These are phyloP conservation scores for Drosophila emarginata DNA, from an alignment of 2,888 invertebrate species.

Conservation along the genomic window DNA sequence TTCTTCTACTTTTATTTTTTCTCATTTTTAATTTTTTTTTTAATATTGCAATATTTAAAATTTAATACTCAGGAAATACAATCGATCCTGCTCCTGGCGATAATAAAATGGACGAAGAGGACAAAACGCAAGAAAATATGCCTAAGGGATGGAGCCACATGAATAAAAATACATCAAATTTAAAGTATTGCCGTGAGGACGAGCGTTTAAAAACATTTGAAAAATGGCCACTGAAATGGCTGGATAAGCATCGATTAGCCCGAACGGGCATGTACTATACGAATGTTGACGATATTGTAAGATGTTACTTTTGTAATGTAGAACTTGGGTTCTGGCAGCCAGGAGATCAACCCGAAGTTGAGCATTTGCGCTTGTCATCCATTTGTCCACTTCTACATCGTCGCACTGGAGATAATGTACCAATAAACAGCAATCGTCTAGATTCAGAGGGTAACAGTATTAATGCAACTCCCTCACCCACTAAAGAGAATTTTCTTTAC, in stretches of 20 bases:
- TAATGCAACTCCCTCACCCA: slow-evolving; percentile 26
- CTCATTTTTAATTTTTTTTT: no score
- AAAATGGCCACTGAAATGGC: slow-evolving; percentile 86
- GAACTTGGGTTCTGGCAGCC: slow-evolving; percentile 92
- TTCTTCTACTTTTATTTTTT: no score
- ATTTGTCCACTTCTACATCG: slow-evolving; percentile 90
- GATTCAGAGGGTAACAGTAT: slow-evolving; percentile 81
- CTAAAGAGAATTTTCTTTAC: slow-evolving; percentile 45
- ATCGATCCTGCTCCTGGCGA: no score
- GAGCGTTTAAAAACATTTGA: slow-evolving; percentile 87
- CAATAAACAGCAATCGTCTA: not conserved
- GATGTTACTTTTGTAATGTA: slow-evolving; percentile 91
- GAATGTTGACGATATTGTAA: slow-evolving; percentile 89
- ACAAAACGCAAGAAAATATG: no score
- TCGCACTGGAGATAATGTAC: slow-evolving; percentile 73
- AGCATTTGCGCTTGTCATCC: slow-evolving; percentile 91
- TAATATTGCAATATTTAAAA: no score
- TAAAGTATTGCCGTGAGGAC: slow-evolving; percentile 85
- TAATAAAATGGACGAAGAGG: no score
- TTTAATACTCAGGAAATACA: no score
- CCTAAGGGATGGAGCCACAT: slow-evolving; percentile 11
- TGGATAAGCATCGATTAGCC: slow-evolving; percentile 85
- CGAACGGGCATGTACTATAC: slow-evolving; percentile 92
- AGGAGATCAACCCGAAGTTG: slow-evolving; percentile 90
- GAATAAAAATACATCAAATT: slow-evolving; percentile 65